phyloP scores from a whole-genome alignment of 2,888 invertebrate species.

The Serripes groenlandicus region DNA sequence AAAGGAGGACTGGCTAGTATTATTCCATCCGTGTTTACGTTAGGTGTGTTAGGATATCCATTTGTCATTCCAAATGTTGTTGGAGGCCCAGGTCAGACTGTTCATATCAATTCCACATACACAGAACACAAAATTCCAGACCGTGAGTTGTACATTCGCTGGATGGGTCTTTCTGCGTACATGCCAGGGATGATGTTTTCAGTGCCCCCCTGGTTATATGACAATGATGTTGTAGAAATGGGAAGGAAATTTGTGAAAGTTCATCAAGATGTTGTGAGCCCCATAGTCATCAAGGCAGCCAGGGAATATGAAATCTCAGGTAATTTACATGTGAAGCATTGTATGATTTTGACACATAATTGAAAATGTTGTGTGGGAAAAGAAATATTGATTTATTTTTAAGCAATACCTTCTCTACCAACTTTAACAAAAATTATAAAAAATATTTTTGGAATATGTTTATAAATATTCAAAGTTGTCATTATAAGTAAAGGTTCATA shows the following conservation, averaged over 20 bases:
- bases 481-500: no score
- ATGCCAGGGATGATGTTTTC: slow-evolving; percentile 97
- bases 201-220: slow-evolving; percentile 95
- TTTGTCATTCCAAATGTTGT: slow-evolving; percentile 97
- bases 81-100: slow-evolving; percentile 90
- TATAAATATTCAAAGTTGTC: no score
- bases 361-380: no score
- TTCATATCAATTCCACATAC: slow-evolving; percentile 27
- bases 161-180: slow-evolving; percentile 95
- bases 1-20: slow-evolving; percentile 92
- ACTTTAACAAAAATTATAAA: no score
- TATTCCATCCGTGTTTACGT: slow-evolving; percentile 91
- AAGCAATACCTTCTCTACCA: no score
- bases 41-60: slow-evolving; percentile 93
- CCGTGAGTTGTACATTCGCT: slow-evolving; percentile 90
- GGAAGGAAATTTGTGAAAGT: slow-evolving; percentile 69
- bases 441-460: no score
- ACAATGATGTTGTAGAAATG: slow-evolving; percentile 88
- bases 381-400: no score
- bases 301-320: slow-evolving; percentile 74
- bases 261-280: slow-evolving; percentile 69
- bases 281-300: slow-evolving; percentile 72
- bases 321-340: no score
- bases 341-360: no score
- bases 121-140: slow-evolving; percentile 76